Percentiles rank a stretch among this genome's conserved stretches.
Conservation (phyloP, 2,797 vertebrate genomes). For the Melopsittacus undulatus region DNA sequence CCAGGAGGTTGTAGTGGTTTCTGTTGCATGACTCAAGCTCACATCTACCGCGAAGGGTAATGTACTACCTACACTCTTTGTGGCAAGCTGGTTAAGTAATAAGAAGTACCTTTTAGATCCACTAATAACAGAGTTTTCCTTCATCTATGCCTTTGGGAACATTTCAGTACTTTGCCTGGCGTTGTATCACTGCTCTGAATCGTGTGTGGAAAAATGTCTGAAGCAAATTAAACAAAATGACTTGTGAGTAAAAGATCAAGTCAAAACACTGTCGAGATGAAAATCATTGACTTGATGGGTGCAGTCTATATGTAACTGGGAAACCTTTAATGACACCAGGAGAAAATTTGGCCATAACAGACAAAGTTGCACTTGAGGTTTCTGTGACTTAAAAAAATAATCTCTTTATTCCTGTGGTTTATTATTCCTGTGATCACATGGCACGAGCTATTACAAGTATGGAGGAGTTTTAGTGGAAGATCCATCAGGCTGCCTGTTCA, state of each 20-base stretch:
- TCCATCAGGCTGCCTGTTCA: background rate
- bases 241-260: constrained; percentile 46
- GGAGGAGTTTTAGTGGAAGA: background rate
- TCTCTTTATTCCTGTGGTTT: background rate
- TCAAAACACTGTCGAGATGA: constrained; percentile 33
- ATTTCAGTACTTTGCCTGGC: constrained; percentile 49
- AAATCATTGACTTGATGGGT: background rate
- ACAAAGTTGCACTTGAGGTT: background rate
- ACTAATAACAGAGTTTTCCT: constrained; percentile 34
- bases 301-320: background rate
- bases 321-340: background rate
- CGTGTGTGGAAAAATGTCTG: constrained; percentile 18
- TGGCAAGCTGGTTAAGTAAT: background rate
- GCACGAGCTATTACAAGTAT: fast-evolving
- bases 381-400: background rate
- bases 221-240: constrained; percentile 43
- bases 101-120: constrained; percentile 23
- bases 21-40: background rate
- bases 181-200: background rate
- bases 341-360: background rate
- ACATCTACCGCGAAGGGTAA: fast-evolving
- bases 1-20: background rate
- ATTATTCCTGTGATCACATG: background rate
- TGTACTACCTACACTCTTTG: fast-evolving
- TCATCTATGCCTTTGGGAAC: constrained; percentile 38